Evolutionary conservation across 2,113 vertebrate genomes (phyloP).

Genomic region (Tonatia bakeri): DNA sequence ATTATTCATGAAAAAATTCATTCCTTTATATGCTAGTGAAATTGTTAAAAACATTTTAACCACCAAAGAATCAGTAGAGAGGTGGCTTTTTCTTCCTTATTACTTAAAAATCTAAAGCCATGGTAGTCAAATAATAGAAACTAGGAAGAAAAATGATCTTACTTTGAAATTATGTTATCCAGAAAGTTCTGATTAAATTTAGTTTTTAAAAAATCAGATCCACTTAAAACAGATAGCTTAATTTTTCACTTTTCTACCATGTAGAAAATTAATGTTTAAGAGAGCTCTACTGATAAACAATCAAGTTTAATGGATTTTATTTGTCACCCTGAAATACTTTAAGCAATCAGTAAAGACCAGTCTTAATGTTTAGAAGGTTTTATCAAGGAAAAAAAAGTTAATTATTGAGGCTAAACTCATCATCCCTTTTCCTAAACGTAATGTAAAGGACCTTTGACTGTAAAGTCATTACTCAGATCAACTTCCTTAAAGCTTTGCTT

Average conservation of each 20-base stretch:
- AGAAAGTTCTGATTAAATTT: slow-evolving; percentile 47
- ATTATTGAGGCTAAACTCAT: slow-evolving; percentile 42
- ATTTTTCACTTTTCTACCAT: slow-evolving; percentile 41
- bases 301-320: slow-evolving; percentile 61
- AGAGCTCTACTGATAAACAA: slow-evolving; percentile 48
- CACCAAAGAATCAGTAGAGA: not conserved
- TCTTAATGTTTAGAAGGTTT: slow-evolving; percentile 26
- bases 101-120: slow-evolving; percentile 37
- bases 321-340: slow-evolving; percentile 53
- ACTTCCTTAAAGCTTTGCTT: not conserved
- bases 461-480: not conserved
- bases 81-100: not conserved
- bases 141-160: not conserved
- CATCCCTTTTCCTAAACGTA: slow-evolving; percentile 43
- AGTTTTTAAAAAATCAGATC: slow-evolving; percentile 20
- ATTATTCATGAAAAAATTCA: not conserved
- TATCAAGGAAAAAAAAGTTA: slow-evolving; percentile 35
- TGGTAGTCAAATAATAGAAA: not conserved
- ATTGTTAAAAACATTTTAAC: slow-evolving; percentile 27
- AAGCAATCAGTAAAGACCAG: slow-evolving; percentile 29
- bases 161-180: not conserved
- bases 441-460: not conserved
- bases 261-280: slow-evolving; percentile 31
- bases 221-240: slow-evolving; percentile 18
- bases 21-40: not conserved